These are phyloP conservation scores for Gerosis bhagava DNA, from an alignment of 2,888 invertebrate species.

Conservation along the genomic window DNA sequence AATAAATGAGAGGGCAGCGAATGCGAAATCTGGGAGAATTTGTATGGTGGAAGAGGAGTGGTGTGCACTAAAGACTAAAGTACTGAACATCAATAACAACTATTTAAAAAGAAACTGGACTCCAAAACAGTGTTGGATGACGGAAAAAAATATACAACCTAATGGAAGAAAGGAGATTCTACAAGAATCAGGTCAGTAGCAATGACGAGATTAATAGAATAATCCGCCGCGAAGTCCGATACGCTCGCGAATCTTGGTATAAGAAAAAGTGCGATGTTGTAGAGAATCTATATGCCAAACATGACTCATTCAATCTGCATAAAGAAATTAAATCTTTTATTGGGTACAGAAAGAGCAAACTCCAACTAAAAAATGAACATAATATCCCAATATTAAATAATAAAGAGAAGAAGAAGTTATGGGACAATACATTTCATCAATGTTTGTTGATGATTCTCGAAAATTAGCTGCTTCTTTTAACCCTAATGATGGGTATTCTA, in stretches of 20 bases:
- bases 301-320: slow-evolving; percentile 21
- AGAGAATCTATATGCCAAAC: slow-evolving; percentile 10
- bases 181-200: no score
- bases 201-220: no score
- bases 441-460: slow-evolving; percentile 15
- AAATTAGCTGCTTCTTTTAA: background rate
- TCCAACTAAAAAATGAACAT: background rate
- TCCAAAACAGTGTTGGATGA: slow-evolving; percentile 18
- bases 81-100: background rate
- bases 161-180: no score
- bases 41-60: slow-evolving; percentile 5
- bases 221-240: slow-evolving; percentile 13
- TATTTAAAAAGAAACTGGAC: slow-evolving; percentile 2
- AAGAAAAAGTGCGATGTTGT: slow-evolving; percentile 6
- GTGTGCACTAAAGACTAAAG: background rate
- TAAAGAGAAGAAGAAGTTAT: slow-evolving; percentile 4
- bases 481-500: background rate
- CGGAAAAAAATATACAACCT: slow-evolving; percentile 19
- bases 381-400: background rate
- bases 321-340: slow-evolving; percentile 18
- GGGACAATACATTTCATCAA: slow-evolving; percentile 15
- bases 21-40: background rate
- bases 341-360: background rate
- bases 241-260: slow-evolving; percentile 11
- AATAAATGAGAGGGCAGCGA: slow-evolving; percentile 12